Evolutionary conservation across 2,888 invertebrate species (phyloP), one percentile per base, ranked within the genome.

Genomic region (Patella caerulea): DNA sequence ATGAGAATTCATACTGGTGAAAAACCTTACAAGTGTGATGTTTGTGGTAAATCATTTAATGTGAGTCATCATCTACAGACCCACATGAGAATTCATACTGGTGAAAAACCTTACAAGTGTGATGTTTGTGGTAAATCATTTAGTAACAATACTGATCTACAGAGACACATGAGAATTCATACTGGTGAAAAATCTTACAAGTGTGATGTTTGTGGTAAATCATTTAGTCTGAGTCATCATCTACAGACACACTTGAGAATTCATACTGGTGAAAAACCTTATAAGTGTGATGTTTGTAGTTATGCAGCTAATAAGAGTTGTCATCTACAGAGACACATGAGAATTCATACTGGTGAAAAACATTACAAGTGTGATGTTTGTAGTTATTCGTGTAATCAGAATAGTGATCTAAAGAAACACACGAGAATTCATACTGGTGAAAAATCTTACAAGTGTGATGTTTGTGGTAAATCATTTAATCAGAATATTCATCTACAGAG

Each of bases 321-420:
- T 11, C 2, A 71, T 19, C 73, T 77, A 65, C 29, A 71, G 72
- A 59, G 2, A 53, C 78, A 77, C 78, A 69, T 72, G 71, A 76
- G 56, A 54, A 77, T 69, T 71, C 77, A 77, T 56, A 76, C 55
- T 34, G 75, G 73, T 56, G 71, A 73, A 52, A 75, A 73, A 70
- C 73, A 73, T 14, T 71, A 71, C 24, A 53, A 75, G 56, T 80
- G 80, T 80, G 53, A 75, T 56, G 72, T 65, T n/a, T 80, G 80
- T 75, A 73, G 78, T 69, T 73, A 80, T 71, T 54, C 24, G 17
- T 78, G 69, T 73, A 55, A 15, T 55, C 17, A 5, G 12, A n/a
- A 15, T 53, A 4, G 53, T 75, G 3, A 65, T 72, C 65, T 77
- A 29, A 7, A 74, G 54, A 72, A 0, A 53, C 77, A 75, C 69